A percentile compares a stretch with the other conserved stretches of the same genome.
Conservation (phyloP, 1,140 invertebrate genomes). For the Cyclina sinensis region DNA sequence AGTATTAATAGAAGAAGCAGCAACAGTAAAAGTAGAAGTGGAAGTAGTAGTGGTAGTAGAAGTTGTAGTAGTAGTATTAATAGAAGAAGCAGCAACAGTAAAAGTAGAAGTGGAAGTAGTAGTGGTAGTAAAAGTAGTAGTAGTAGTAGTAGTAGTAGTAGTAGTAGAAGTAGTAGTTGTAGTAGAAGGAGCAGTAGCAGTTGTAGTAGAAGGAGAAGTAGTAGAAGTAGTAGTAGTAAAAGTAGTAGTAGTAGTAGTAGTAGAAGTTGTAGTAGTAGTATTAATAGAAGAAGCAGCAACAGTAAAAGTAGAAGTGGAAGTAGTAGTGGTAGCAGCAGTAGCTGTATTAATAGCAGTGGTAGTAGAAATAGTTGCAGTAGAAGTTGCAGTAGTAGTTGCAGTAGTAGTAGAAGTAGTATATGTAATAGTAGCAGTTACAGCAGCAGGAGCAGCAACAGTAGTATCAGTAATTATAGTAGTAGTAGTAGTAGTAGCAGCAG, state of each 20-base stretch:
- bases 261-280: no score
- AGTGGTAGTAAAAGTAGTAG: no score
- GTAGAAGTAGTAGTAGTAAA: slow-evolving; percentile 27
- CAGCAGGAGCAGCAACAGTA: no score
- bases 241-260: background rate
- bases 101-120: no score
- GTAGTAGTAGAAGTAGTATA: background rate
- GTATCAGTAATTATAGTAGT: background rate
- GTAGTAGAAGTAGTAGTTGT: slow-evolving; percentile 25
- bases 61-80: no score
- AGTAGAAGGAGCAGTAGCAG: slow-evolving; percentile 10
- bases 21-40: no score
- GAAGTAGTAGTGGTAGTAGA: no score
- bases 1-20: no score
- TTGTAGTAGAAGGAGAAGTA: slow-evolving; percentile 12
- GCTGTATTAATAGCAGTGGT: background rate
- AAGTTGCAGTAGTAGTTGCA: background rate
- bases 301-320: no score
- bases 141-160: slow-evolving; percentile 8
- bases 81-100: no score
- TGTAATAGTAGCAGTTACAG: background rate
- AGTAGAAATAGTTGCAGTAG: no score
- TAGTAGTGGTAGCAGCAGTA: background rate
- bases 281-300: no score
- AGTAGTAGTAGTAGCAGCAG: background rate